These are phyloP conservation scores for Embiotoca jacksoni DNA, from an alignment of 2,113 vertebrate genomes.

Conservation along the genomic window DNA sequence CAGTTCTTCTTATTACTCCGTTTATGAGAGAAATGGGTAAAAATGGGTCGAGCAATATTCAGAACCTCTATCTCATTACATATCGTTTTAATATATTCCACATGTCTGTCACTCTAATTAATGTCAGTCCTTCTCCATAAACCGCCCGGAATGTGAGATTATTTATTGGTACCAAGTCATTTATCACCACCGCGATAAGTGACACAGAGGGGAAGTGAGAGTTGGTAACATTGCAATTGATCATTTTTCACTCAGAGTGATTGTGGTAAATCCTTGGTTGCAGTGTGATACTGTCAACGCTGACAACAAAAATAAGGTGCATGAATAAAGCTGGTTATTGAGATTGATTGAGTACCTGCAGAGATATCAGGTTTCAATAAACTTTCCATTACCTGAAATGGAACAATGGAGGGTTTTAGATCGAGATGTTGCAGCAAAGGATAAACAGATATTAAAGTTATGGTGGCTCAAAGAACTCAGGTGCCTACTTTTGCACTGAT, in stretches of 20 bases:
- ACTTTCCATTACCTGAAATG: conserved; percentile 39
- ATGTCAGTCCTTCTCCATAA: conserved; percentile 53
- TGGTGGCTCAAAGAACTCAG: neutral
- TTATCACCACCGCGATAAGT: conserved; percentile 62
- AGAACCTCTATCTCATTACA: conserved; percentile 48
- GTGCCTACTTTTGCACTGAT: neutral
- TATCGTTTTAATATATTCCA: conserved; percentile 52
- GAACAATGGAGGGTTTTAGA: conserved; percentile 29
- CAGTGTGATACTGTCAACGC: conserved; percentile 52
- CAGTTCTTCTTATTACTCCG: conserved; percentile 45
- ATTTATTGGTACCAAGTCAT: conserved; percentile 67
- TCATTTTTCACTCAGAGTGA: conserved; percentile 66
- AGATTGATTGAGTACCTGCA: conserved; percentile 61
- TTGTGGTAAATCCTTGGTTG: conserved; percentile 60
- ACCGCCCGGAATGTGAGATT: conserved; percentile 61
- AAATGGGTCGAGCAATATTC: conserved; percentile 10
- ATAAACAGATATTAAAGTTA: conserved; percentile 40
- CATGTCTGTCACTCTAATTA: conserved; percentile 73
- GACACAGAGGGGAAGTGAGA: conserved; percentile 61
- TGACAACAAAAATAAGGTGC: conserved; percentile 66
- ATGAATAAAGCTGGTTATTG: conserved; percentile 58
- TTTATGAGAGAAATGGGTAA: conserved; percentile 36
- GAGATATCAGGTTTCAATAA: conserved; percentile 15
- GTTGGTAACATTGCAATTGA: conserved; percentile 72
- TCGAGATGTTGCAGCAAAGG: conserved; percentile 15